A percentile compares a stretch with the other conserved stretches of the same genome.
These are phyloP conservation scores for Athalia circularis DNA, from an alignment of 2,888 invertebrate species.

Conservation along the genomic window DNA sequence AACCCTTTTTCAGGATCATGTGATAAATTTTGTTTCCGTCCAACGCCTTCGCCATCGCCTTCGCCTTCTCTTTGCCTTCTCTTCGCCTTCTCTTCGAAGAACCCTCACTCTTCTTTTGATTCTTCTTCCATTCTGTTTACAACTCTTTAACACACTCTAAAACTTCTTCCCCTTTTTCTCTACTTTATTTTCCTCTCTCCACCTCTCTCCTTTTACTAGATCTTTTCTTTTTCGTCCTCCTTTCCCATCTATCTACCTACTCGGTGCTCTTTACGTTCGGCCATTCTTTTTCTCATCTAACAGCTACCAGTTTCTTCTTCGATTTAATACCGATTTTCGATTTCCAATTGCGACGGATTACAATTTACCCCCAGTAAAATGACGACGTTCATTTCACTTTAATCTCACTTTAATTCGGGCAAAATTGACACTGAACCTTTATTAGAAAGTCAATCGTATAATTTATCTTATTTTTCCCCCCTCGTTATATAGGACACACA, in stretches of 20 bases:
- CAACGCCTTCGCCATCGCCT: too few species aligned
- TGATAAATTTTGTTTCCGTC: not conserved
- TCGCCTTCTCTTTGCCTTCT: not conserved
- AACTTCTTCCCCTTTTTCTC: not conserved
- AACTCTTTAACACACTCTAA: not conserved
- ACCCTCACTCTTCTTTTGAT: not conserved
- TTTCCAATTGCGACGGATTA: conserved; percentile 37
- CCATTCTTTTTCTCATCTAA: conserved; percentile 6
- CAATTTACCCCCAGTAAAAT: conserved; percentile 3
- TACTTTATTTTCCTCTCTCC: not conserved
- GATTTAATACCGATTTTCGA: conserved; percentile 32
- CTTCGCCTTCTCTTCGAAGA: not conserved
- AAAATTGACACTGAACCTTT: conserved; percentile 31
- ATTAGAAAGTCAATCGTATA: conserved; percentile 21
- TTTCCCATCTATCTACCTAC: not conserved
- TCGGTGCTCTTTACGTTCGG: conserved; percentile 9
- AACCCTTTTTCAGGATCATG: conserved; percentile 7
- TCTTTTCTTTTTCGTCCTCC: not conserved
- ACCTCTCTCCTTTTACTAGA: not conserved
- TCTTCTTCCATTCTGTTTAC: not conserved
- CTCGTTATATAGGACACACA: not conserved
- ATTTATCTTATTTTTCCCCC: not conserved
- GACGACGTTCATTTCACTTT: conserved; percentile 9
- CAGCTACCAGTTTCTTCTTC: not conserved
- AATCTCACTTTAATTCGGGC: conserved; percentile 12